These are phyloP conservation scores for Xiphydria camelus DNA, from an alignment of 2,888 invertebrate genomes.

Conservation along the genomic window DNA sequence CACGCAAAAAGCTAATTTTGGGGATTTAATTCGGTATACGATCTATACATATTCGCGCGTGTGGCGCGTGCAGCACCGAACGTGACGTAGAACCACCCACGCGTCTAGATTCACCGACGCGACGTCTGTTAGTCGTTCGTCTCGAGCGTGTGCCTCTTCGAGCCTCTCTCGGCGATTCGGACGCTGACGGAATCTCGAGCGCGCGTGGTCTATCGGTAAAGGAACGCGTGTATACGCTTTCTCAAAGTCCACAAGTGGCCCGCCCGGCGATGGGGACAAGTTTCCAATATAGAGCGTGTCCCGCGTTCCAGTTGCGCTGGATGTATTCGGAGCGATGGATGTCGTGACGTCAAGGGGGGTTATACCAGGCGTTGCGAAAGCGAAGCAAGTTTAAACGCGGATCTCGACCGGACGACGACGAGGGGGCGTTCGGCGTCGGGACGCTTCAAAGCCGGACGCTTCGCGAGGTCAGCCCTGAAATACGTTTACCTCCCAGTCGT, in stretches of 20 bases:
- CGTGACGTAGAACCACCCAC: no score
- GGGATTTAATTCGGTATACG: no score
- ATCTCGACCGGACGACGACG: constrained; percentile 14
- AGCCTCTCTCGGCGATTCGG: no score
- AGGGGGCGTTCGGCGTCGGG: constrained; percentile 9
- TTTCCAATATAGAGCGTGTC: constrained; percentile 17
- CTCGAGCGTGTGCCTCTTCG: no score
- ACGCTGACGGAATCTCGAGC: not conserved
- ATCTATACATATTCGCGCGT: no score
- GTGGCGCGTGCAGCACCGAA: no score
- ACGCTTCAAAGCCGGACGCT: constrained; percentile 23
- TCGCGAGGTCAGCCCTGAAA: constrained; percentile 36
- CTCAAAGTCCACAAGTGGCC: constrained; percentile 44
- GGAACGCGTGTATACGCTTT: constrained; percentile 1
- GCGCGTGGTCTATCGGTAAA: not conserved
- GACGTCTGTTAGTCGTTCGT: no score
- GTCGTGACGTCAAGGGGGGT: not conserved
- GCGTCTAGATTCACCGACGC: no score
- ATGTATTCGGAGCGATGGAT: no score
- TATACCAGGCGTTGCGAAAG: constrained; percentile 16
- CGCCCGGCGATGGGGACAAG: constrained; percentile 40
- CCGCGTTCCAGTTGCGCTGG: no score
- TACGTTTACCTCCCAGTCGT: no score
- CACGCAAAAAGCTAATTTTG: no score
- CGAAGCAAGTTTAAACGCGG: constrained; percentile 18